Conservation (phyloP, 2,888 invertebrate species). For the Blastobasis adustella region DNA sequence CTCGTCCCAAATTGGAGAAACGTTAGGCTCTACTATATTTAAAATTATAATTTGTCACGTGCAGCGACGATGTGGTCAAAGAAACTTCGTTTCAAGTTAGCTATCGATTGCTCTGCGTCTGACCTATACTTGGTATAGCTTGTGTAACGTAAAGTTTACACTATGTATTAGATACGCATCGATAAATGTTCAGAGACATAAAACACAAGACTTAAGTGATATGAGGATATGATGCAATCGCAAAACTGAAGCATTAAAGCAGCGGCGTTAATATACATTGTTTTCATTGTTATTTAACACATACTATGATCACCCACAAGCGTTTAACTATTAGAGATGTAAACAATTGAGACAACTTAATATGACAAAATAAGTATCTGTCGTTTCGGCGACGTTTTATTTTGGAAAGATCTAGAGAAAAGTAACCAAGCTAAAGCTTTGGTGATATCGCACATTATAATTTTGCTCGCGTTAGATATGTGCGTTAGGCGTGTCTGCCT, state of each 20-base stretch:
- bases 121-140: not conserved
- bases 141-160: not conserved
- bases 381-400: no score
- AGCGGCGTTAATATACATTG: no score
- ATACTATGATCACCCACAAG: no score
- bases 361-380: no score
- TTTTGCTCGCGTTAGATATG: no score
- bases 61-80: not conserved
- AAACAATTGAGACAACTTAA: no score
- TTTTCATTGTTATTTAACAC: no score
- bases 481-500: no score
- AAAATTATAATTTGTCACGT: not conserved
- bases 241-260: not conserved
- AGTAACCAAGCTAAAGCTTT: no score
- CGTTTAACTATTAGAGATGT: no score
- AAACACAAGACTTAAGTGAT: not conserved
- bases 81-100: not conserved
- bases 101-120: not conserved
- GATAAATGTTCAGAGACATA: conserved; percentile 1
- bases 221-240: not conserved
- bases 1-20: not conserved
- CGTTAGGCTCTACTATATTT: not conserved
- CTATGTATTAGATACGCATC: not conserved
- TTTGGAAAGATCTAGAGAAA: no score
- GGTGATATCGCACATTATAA: no score